phyloP scores from a whole-genome alignment of 2,888 invertebrate genomes.

The Acanthosepion lycidas region DNA sequence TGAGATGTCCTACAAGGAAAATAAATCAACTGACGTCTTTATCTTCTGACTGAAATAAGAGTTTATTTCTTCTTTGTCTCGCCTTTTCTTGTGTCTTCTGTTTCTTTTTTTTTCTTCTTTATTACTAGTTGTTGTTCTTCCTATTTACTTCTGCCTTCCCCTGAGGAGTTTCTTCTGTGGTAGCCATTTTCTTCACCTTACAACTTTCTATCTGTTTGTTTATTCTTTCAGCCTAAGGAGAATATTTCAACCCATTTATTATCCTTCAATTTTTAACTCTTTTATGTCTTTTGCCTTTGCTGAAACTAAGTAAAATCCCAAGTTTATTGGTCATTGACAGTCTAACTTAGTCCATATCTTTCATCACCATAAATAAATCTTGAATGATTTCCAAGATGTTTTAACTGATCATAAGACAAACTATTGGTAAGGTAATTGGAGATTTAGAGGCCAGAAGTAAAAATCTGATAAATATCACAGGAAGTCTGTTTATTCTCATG shows the following conservation, averaged over 20 bases:
- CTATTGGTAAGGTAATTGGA: neutral
- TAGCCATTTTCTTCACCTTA: neutral
- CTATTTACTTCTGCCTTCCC: neutral
- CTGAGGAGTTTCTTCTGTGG: neutral
- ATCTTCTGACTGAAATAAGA: no score
- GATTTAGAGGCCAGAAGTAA: neutral
- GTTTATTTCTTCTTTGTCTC: no score
- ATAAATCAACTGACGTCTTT: no score
- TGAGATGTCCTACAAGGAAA: no score
- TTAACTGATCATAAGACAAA: neutral
- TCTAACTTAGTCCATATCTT: neutral
- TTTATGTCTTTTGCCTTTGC: no score
- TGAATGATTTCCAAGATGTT: neutral
- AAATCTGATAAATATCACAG: neutral
- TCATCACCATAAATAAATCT: neutral
- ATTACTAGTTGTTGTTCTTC: neutral
- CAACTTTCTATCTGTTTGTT: neutral
- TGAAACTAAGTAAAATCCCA: neutral
- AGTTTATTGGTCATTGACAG: neutral
- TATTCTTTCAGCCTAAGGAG: neutral
- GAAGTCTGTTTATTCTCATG: no score
- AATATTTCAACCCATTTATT: neutral
- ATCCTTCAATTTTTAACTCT: neutral
- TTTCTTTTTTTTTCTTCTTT: neutral
- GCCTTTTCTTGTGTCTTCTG: neutral